Base-by-base conservation (phyloP, 1,140 invertebrate species). In the Aphelenchoides fujianensis region DNA sequence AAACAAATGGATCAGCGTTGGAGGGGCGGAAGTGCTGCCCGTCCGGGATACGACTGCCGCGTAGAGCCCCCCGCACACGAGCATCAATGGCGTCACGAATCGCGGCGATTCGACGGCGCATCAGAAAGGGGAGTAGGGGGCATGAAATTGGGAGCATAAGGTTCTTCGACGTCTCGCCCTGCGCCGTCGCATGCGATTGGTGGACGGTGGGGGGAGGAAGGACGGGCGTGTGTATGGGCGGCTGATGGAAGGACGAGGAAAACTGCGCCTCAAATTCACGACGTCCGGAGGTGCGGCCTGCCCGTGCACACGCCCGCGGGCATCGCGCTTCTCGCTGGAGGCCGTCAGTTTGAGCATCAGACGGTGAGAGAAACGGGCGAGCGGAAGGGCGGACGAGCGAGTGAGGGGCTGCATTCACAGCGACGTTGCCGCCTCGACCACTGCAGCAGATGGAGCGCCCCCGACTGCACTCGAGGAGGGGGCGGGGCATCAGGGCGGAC, bases 1-100 rank as follows among this genome's bases (percentile, higher is more conserved):
- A 48, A 48, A 48, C 41, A 48, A 48, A 48, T 48, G 41, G 41
- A 48, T 48, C 41, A 48, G 41, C 23, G 41, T 12, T 48, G 41
- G 12, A 48, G 23, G 23, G 12, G 41, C 41, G 41, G 23, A 48
- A 16, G 12, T 48, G 23, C 41, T 48, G 41, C 12, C 41, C 12
- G 23, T 48, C 41, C 41, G 41, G 41, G 12, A 48, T 16, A 48
- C 12, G 23, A 48, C 41, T 16, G 23, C 12, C 41, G 41, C 41
- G 41, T 12, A 48, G n/a, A n/a, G n/a, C n/a, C n/a, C n/a, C n/a
- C n/a, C n/a, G n/a, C n/a, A n/a, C n/a, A n/a, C n/a, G n/a, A n/a
- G n/a, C n/a, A n/a, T n/a, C n/a, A n/a, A n/a, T n/a, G 12, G 41
- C 41, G 41, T 48, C 41, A 48, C 41, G 23, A 48, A 48, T 48